phyloP scores from a whole-genome alignment of 2,797 vertebrate species.

The Thunnus albacares region DNA sequence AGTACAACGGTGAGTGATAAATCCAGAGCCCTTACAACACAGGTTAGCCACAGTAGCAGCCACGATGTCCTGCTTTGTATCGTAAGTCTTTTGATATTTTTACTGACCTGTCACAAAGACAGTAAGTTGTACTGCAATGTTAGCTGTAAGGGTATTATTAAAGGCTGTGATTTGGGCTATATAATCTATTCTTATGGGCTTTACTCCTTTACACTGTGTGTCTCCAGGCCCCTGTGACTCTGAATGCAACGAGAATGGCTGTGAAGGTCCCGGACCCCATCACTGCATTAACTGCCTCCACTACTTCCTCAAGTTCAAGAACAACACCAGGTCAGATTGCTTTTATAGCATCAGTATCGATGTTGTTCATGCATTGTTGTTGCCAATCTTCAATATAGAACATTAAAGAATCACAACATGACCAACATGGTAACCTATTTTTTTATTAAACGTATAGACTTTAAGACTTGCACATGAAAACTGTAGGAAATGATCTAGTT shows the following conservation, averaged over 20 bases:
- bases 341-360: too few species aligned
- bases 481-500: background rate
- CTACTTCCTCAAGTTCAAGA: constrained; percentile 98
- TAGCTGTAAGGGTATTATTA: constrained; percentile 6
- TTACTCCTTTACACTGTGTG: constrained; percentile 28
- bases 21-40: background rate
- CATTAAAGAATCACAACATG: background rate
- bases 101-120: constrained; percentile 2
- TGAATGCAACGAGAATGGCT: constrained; percentile 96
- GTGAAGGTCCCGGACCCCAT: constrained; percentile 96
- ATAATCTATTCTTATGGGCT: background rate
- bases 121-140: background rate
- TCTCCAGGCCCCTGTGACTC: constrained; percentile 92
- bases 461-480: too few species aligned
- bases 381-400: background rate
- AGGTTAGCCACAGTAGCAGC: background rate
- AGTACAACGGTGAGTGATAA: constrained; percentile 83
- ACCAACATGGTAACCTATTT: background rate
- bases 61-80: background rate
- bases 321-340: constrained; percentile 93
- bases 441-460: too few species aligned
- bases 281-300: constrained; percentile 97
- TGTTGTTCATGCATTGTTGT: too few species aligned
- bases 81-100: constrained; percentile 17
- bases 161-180: background rate